Evolutionary conservation across 2,888 invertebrate genomes (phyloP).

Genomic region (Drosophila robusta): DNA sequence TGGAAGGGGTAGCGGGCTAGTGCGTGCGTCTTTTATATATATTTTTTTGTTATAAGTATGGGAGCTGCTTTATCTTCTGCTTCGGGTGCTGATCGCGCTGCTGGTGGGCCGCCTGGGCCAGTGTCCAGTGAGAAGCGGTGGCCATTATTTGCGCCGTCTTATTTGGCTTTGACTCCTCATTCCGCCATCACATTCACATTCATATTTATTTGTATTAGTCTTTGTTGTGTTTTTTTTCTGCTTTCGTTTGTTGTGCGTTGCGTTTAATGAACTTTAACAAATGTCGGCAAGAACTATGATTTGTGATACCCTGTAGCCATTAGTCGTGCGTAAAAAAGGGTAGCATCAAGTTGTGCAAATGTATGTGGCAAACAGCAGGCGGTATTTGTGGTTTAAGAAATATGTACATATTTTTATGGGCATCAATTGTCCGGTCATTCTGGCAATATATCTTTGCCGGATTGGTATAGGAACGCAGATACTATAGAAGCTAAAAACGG

Average conservation of each 20-base stretch:
- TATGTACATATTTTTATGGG: not conserved
- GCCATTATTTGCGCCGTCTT: conserved; percentile 65
- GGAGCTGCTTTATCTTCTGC: conserved; percentile 9
- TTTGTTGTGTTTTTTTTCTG: conserved; percentile 15
- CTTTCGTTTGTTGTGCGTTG: conserved; percentile 37
- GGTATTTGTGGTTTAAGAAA: not conserved
- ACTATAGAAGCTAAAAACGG: too few species aligned
- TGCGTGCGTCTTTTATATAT: conserved; percentile 16
- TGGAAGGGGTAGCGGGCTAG: not conserved
- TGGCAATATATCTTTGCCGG: too few species aligned
- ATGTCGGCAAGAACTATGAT: conserved; percentile 65
- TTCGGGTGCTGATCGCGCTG: conserved; percentile 39
- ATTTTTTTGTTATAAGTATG: conserved; percentile 17
- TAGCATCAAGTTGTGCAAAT: conserved; percentile 2
- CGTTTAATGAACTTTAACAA: conserved; percentile 74
- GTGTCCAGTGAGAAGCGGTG: conserved; percentile 47
- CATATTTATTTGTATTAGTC: conserved; percentile 29
- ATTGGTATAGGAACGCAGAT: too few species aligned
- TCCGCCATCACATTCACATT: conserved; percentile 33
- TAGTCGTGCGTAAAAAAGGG: conserved; percentile 3
- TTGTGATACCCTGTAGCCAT: conserved; percentile 39
- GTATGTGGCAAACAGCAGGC: conserved; percentile 1
- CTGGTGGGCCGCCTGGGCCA: conserved; percentile 54
- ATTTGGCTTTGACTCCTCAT: conserved; percentile 49
- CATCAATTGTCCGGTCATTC: not conserved